Conservation (phyloP, 2,888 invertebrate genomes). For the Amblyjoppa proteus region DNA sequence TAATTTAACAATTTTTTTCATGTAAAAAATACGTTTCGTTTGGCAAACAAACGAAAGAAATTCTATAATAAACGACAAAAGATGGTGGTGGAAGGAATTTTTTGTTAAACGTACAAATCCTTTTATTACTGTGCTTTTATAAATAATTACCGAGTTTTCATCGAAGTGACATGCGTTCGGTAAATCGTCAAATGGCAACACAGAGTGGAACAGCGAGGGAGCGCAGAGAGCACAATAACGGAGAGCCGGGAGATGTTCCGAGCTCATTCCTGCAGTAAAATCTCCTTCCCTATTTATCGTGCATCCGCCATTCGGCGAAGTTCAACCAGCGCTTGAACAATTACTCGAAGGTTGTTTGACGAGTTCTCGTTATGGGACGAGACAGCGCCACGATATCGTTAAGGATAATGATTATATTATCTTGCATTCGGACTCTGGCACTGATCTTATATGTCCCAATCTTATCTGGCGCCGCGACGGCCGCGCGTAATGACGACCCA, state of each 20-base stretch:
- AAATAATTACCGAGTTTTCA: constrained; percentile 9
- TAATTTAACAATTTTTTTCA: too few species aligned
- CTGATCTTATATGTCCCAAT: constrained; percentile 29
- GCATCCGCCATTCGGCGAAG: not conserved
- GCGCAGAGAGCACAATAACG: not conserved
- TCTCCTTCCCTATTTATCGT: constrained; percentile 37
- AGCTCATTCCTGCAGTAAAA: constrained; percentile 9
- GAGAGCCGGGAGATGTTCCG: not conserved
- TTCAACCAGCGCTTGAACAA: constrained; percentile 38
- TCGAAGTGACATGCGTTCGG: not conserved
- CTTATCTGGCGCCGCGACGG: constrained; percentile 27
- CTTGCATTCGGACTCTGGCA: constrained; percentile 29
- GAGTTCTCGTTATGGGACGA: constrained; percentile 36
- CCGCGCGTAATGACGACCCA: not conserved
- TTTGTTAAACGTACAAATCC: too few species aligned
- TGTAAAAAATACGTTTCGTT: too few species aligned
- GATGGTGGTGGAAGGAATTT: too few species aligned
- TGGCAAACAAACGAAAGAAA: too few species aligned
- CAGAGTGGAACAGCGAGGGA: not conserved
- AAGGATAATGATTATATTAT: constrained; percentile 51
- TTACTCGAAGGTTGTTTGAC: constrained; percentile 52
- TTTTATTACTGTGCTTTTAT: not conserved
- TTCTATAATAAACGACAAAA: too few species aligned
- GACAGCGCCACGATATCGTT: constrained; percentile 50
- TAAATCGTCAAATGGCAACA: not conserved